Percentiles rank a stretch among this genome's conserved stretches.
phyloP scores from a whole-genome alignment of 2,888 invertebrate genomes.

The Opisthograptis luteolata region DNA sequence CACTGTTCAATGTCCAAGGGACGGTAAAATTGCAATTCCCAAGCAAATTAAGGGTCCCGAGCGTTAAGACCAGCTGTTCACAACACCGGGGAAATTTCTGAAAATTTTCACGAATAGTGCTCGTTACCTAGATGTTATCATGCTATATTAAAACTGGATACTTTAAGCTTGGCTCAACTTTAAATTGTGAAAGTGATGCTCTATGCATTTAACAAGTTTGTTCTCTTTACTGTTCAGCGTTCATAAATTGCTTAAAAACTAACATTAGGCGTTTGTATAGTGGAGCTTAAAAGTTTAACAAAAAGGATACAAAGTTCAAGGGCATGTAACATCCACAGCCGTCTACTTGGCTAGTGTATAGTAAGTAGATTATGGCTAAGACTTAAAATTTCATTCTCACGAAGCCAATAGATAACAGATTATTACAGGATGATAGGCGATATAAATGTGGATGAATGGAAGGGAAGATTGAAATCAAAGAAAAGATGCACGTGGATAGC shows the following conservation, averaged over 20 bases:
- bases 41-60: conserved; percentile 44
- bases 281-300: too few relatives aligned
- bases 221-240: background rate
- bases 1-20: conserved; percentile 15
- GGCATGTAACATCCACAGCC: too few relatives aligned
- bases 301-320: too few relatives aligned
- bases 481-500: too few relatives aligned
- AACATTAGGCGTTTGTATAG: too few relatives aligned
- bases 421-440: too few relatives aligned
- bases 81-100: conserved; percentile 35
- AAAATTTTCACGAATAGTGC: conserved; percentile 34
- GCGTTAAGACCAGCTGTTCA: conserved; percentile 49
- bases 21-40: conserved; percentile 42
- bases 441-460: too few relatives aligned
- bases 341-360: too few relatives aligned
- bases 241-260: background rate
- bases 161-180: conserved; percentile 5
- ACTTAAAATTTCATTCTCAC: too few relatives aligned
- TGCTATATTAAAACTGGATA: conserved; percentile 16
- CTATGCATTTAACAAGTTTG: background rate
- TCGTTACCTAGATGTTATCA: conserved; percentile 24
- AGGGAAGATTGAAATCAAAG: too few relatives aligned
- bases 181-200: conserved; percentile 7
- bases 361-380: too few relatives aligned
- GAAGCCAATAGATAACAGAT: too few relatives aligned